Base-by-base conservation (phyloP, 1,140 invertebrate species). In the Chelonus insularis region DNA sequence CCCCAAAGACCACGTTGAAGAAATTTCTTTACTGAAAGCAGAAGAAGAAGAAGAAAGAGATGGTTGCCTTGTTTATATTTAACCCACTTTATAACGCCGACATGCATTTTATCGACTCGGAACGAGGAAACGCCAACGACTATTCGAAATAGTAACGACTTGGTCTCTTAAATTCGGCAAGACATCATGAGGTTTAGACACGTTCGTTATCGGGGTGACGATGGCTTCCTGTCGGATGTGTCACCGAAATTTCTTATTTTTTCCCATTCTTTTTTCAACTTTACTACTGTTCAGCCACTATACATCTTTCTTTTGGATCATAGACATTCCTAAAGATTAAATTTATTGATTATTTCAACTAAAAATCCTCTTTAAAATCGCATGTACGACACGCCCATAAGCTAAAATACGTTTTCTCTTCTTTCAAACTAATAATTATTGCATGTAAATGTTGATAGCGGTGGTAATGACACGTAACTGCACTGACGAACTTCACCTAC, bases 31-130 rank as follows among this genome's bases (percentile, higher is more conserved):
- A 11, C 29, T 45, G 5, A 32, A 9, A 45, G 5, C 1, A 3
- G 29, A 12, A 36, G 12, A 29, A 57, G 20, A 34, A 25, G 21
- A 55, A 39, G 12, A 34, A 14, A 20, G 18, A 21, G 37, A 57
- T 16, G 47, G 9, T 41, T 6, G 16, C 25, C 55, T 58, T 58
- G 57, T 58, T 63, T 66, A 66, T 60, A 66, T 66, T 66, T 66
- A 66, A 66, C 64, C 57, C 60, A 60, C 57, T 66, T 66, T 66
- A 66, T 66, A 66, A 63, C 36, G 57, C 60, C 57, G 58, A 59
- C 60, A 50, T 50, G 58, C 41, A 39, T 66, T 66, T 62, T 66
- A 62, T 62, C 54, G 64, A 60, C 64, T 60, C 60, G 60, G 55
- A 59, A 62, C 64, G 64, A 57, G 61, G 59, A 65, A 65, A 60